Conservation (phyloP, 2,113 vertebrate genomes). For the Aix galericulata region DNA sequence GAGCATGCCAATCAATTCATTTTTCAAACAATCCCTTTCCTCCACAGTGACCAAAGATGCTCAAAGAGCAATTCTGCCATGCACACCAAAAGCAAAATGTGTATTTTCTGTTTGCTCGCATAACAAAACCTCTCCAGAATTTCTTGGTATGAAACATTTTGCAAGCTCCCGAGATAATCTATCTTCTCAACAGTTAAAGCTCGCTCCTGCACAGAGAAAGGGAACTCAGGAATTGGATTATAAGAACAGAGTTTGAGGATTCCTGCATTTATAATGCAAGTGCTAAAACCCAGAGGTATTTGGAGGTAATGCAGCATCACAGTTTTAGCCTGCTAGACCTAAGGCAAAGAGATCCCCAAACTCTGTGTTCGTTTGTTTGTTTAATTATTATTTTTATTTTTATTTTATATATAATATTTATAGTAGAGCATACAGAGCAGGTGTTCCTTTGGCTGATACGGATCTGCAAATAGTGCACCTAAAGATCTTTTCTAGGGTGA, state of each 20-base stretch:
- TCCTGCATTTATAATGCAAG: slow-evolving; percentile 24
- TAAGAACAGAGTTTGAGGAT: background rate
- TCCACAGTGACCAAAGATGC: background rate
- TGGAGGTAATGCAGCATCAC: slow-evolving; percentile 1
- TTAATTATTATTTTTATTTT: no score
- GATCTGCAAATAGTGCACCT: background rate
- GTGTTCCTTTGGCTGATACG: background rate
- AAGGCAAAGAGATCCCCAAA: slow-evolving; percentile 16
- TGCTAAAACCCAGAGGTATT: background rate
- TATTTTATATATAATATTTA: background rate
- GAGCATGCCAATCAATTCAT: background rate
- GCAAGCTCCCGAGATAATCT: background rate
- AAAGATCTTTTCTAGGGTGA: background rate
- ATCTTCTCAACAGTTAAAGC: background rate
- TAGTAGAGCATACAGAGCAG: background rate
- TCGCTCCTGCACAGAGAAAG: background rate
- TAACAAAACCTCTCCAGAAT: background rate
- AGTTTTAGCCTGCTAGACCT: background rate
- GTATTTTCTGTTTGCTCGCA: background rate
- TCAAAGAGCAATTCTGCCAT: background rate
- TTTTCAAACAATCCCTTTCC: background rate
- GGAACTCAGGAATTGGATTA: background rate
- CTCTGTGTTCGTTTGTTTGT: background rate
- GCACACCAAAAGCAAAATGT: background rate
- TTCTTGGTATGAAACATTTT: background rate